phyloP scores from a whole-genome alignment of 2,797 vertebrate genomes.

The Gallinago stenura region DNA sequence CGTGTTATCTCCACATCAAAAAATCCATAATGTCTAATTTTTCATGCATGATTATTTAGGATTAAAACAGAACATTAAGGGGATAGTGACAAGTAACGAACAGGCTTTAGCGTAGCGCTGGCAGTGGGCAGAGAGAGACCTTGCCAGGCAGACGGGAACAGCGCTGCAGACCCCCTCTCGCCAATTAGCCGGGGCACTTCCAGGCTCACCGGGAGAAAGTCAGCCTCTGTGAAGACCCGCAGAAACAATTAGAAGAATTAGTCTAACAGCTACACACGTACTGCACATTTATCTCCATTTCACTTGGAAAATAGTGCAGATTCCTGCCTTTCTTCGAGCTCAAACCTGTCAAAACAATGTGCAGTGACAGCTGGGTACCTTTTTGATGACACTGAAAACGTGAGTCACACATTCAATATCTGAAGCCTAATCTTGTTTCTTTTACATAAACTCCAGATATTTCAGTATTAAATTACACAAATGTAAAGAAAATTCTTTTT shows the following conservation, averaged over 20 bases:
- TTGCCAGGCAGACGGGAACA: background rate
- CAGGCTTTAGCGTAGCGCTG: background rate
- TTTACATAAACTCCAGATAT: background rate
- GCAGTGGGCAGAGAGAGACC: background rate
- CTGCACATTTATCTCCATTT: conserved; percentile 33
- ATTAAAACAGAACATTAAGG: background rate
- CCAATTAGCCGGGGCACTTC: background rate
- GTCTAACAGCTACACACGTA: background rate
- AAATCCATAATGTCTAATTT: background rate
- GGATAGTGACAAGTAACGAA: background rate
- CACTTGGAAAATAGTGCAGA: background rate
- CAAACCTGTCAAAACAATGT: background rate
- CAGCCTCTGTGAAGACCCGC: background rate
- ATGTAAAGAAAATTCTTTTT: background rate
- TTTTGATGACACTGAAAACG: background rate
- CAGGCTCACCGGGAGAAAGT: background rate
- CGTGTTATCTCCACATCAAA: background rate
- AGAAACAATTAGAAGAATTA: conserved; percentile 46
- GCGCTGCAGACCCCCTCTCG: background rate
- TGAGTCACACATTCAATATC: background rate
- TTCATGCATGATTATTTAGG: background rate
- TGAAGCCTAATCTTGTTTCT: background rate
- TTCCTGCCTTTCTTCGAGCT: background rate
- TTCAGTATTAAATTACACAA: background rate
- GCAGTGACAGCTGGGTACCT: conserved; percentile 17